Conservation (phyloP, 2,113 vertebrate genomes). For the Ciconia maguari region DNA sequence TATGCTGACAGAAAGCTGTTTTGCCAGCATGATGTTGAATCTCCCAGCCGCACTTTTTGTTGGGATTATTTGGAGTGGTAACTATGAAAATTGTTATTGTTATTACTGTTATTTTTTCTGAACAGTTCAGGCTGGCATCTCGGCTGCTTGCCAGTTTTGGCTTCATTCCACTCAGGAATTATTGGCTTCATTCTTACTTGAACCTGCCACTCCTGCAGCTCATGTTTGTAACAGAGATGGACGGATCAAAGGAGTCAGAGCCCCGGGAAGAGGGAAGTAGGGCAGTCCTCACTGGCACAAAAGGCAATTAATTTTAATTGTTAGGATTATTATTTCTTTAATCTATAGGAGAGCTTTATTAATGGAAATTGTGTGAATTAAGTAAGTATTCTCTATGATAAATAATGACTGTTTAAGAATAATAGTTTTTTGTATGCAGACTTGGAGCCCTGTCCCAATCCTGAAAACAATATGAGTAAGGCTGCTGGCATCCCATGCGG, state of each 20-base stretch:
- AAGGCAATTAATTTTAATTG: slow-evolving; percentile 56
- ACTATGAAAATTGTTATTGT: not conserved
- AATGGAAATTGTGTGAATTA: slow-evolving; percentile 29
- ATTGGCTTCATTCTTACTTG: slow-evolving; percentile 56
- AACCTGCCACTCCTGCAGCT: slow-evolving; percentile 54
- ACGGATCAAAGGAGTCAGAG: slow-evolving; percentile 66
- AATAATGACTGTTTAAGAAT: not conserved
- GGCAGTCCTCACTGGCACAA: not conserved
- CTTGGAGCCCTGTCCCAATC: not conserved
- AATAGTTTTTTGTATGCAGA: not conserved
- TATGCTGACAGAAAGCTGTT: not conserved
- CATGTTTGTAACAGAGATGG: slow-evolving; percentile 63
- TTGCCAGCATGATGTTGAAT: not conserved
- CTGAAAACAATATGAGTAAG: not conserved
- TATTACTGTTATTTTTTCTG: slow-evolving; percentile 13
- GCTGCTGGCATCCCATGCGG: fast-evolving
- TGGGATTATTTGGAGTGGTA: not conserved
- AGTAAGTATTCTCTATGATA: slow-evolving; percentile 19
- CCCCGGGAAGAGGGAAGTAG: slow-evolving; percentile 27
- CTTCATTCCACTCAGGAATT: slow-evolving; percentile 61
- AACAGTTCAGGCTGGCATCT: not conserved
- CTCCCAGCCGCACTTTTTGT: not conserved
- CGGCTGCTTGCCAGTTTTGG: slow-evolving; percentile 21
- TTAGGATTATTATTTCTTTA: slow-evolving; percentile 36
- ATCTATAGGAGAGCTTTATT: not conserved